Conservation (phyloP, 2,113 vertebrate species). For the Gallinago undulata region DNA sequence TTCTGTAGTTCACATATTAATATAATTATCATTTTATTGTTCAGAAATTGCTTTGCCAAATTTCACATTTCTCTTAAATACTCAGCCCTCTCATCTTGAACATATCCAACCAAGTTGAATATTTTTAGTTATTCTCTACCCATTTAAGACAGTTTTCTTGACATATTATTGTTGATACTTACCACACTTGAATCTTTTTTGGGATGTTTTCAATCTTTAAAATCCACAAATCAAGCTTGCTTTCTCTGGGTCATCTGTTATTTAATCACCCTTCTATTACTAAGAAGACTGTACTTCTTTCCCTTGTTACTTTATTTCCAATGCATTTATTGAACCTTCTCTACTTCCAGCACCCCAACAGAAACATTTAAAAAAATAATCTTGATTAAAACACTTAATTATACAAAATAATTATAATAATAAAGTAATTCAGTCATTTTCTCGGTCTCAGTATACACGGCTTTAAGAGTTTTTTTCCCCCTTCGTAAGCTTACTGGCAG, state of each 20-base stretch:
- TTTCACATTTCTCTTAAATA: not conserved
- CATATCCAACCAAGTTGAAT: not conserved
- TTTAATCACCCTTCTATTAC: not conserved
- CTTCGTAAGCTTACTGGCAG: not conserved
- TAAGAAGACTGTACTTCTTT: not conserved
- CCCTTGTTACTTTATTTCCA: not conserved
- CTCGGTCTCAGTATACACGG: not conserved
- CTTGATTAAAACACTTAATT: accelerated
- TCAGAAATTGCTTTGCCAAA: not conserved
- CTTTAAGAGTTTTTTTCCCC: not conserved
- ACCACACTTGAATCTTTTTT: not conserved
- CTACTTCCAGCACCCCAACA: not conserved
- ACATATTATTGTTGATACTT: not conserved
- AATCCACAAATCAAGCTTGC: not conserved
- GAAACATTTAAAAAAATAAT: not conserved
- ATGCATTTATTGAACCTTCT: not conserved
- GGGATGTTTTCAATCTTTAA: not conserved
- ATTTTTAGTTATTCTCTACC: not conserved
- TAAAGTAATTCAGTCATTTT: not conserved
- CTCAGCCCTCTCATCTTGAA: not conserved
- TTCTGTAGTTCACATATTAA: not conserved
- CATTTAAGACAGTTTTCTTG: not conserved
- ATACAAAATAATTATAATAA: no score
- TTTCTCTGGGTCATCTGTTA: not conserved
- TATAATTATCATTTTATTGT: not conserved